A percentile compares a stretch with the other conserved stretches of the same genome.
These are phyloP conservation scores for Crocuta crocuta DNA, from an alignment of 2,113 vertebrate genomes.

Conservation along the genomic window DNA sequence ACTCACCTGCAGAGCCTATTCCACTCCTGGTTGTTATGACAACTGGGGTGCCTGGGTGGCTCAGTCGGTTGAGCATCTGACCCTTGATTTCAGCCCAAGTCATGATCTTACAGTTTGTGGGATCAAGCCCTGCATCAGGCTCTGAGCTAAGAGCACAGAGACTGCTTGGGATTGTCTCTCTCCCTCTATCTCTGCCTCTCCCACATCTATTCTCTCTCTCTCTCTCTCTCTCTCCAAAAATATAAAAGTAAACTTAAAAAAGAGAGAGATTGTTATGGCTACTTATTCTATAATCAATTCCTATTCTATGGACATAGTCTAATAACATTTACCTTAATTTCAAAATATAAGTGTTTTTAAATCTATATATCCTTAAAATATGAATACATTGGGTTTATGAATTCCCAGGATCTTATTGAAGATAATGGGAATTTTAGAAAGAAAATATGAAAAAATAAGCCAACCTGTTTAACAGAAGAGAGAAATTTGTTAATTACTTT, in stretches of 20 bases:
- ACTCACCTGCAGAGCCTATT: neutral
- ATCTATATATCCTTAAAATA: neutral
- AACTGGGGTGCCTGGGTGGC: too few species aligned
- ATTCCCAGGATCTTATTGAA: neutral
- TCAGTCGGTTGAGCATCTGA: too few species aligned
- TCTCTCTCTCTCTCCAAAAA: too few species aligned
- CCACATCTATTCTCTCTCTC: too few species aligned
- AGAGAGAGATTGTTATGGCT: neutral
- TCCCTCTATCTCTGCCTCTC: too few species aligned
- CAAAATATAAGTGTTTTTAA: neutral
- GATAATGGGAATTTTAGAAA: neutral
- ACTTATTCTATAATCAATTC: neutral
- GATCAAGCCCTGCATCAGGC: too few species aligned
- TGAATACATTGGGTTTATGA: neutral
- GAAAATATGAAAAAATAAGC: neutral
- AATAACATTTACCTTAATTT: constrained; percentile 6
- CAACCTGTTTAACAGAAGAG: neutral
- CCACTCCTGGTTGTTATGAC: neutral
- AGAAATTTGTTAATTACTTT: neutral
- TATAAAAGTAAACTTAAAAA: too few species aligned
- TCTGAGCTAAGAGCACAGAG: too few species aligned
- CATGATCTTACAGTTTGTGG: too few species aligned
- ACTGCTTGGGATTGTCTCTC: too few species aligned
- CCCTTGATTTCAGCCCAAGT: too few species aligned
- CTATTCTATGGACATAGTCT: neutral